phyloP scores from a whole-genome alignment of 2,888 invertebrate species.

The Oscheius sp. region DNA sequence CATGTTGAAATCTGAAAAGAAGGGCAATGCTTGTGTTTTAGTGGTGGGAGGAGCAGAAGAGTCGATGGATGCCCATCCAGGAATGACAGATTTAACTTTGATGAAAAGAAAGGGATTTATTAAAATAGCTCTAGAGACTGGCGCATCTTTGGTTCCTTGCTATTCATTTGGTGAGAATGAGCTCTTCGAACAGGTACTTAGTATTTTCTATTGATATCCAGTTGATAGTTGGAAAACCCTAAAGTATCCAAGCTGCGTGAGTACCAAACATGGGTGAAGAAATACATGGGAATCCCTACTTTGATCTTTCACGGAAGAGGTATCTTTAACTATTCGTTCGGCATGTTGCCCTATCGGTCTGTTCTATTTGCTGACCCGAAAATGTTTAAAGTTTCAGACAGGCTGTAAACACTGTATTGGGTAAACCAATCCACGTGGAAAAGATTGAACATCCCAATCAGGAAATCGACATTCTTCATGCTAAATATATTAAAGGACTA shows the following conservation, averaged over 20 bases:
- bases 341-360: slow-evolving; percentile 80
- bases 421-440: slow-evolving; percentile 52
- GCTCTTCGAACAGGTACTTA: slow-evolving; percentile 61
- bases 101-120: slow-evolving; percentile 54
- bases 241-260: slow-evolving; percentile 36
- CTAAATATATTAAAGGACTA: slow-evolving; percentile 79
- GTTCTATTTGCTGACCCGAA: slow-evolving; percentile 10
- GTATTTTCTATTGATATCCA: not conserved
- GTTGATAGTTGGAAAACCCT: slow-evolving; percentile 25
- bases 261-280: slow-evolving; percentile 45
- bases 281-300: slow-evolving; percentile 69
- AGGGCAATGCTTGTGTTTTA: slow-evolving; percentile 51
- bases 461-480: slow-evolving; percentile 77
- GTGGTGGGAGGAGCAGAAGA: slow-evolving; percentile 61
- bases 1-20: slow-evolving; percentile 35
- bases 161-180: slow-evolving; percentile 73
- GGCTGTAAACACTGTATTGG: slow-evolving; percentile 58
- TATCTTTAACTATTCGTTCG: slow-evolving; percentile 88
- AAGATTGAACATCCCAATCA: slow-evolving; percentile 43
- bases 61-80: slow-evolving; percentile 55
- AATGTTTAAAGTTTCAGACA: slow-evolving; percentile 34
- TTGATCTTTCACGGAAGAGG: slow-evolving; percentile 77
- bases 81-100: slow-evolving; percentile 49
- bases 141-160: slow-evolving; percentile 72
- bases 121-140: slow-evolving; percentile 52